Evolutionary conservation across 2,113 vertebrate species (phyloP).

Genomic region (Numida meleagris): DNA sequence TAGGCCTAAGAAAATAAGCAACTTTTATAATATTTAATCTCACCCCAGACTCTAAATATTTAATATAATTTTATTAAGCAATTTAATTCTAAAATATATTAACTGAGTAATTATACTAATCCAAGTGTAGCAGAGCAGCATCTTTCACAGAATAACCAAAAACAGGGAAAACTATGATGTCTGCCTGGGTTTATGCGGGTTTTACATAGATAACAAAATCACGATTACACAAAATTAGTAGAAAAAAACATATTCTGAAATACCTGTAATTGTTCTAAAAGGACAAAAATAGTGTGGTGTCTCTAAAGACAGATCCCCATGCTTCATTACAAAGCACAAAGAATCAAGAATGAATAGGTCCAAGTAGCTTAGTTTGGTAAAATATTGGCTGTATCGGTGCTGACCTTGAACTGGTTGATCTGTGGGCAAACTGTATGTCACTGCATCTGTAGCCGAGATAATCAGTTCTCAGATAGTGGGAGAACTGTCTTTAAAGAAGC

Average conservation of each 20-base stretch:
- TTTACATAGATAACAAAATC: not conserved
- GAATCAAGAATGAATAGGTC: not conserved
- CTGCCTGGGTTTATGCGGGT: not conserved
- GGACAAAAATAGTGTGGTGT: not conserved
- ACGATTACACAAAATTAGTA: not conserved
- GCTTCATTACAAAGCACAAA: not conserved
- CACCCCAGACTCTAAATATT: not conserved
- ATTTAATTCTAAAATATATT: not conserved
- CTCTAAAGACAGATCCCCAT: not conserved
- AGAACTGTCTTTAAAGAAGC: not conserved
- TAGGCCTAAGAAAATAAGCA: not conserved
- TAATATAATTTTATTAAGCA: not conserved
- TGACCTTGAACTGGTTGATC: not conserved
- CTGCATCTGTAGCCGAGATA: not conserved
- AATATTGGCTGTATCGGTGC: not conserved
- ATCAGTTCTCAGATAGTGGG: not conserved
- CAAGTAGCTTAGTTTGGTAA: not conserved
- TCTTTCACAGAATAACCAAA: not conserved
- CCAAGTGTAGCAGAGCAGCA: not conserved
- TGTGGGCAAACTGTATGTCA: not conserved
- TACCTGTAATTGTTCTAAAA: not conserved
- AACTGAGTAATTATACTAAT: not conserved
- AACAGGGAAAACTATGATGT: not conserved
- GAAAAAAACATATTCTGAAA: not conserved
- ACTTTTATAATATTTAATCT: not conserved